Evolutionary conservation across 2,113 vertebrate genomes (phyloP).

Genomic region (Siniperca knerii): DNA sequence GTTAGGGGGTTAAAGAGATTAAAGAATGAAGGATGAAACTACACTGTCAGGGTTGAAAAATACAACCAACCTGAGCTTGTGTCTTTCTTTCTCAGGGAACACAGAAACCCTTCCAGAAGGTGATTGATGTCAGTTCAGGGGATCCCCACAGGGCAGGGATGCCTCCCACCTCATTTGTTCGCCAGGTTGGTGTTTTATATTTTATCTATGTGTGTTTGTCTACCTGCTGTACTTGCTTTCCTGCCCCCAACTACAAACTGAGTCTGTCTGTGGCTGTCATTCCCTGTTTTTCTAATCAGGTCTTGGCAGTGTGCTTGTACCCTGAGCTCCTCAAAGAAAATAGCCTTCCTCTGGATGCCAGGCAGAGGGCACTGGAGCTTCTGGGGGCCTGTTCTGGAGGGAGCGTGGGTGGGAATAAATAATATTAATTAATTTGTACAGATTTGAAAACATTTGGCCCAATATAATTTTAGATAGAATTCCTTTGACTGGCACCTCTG

Average conservation of each 20-base stretch:
- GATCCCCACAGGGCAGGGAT: conserved; percentile 60
- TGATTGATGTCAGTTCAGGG: conserved; percentile 53
- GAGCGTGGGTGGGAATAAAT: conserved; percentile 57
- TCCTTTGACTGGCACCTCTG: neutral
- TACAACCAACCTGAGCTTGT: neutral
- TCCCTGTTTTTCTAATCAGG: conserved; percentile 23
- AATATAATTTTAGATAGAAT: neutral
- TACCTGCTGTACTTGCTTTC: neutral
- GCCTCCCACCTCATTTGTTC: conserved; percentile 63
- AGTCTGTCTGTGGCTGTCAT: neutral
- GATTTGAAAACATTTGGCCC: neutral
- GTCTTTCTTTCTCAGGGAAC: conserved; percentile 26
- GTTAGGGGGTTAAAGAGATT: neutral
- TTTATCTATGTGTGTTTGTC: neutral
- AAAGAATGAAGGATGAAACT: neutral
- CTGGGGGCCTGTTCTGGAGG: conserved; percentile 58
- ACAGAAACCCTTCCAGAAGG: conserved; percentile 26
- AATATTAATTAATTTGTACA: neutral
- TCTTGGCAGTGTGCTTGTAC: conserved; percentile 66
- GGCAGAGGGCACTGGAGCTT: conserved; percentile 55
- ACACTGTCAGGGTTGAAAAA: neutral
- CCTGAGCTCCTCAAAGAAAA: conserved; percentile 52
- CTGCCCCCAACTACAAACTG: neutral
- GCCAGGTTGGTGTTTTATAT: conserved; percentile 54
- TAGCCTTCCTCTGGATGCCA: conserved; percentile 57